phyloP scores from a whole-genome alignment of 2,797 vertebrate species.

The Pogonophryne albipinna region DNA sequence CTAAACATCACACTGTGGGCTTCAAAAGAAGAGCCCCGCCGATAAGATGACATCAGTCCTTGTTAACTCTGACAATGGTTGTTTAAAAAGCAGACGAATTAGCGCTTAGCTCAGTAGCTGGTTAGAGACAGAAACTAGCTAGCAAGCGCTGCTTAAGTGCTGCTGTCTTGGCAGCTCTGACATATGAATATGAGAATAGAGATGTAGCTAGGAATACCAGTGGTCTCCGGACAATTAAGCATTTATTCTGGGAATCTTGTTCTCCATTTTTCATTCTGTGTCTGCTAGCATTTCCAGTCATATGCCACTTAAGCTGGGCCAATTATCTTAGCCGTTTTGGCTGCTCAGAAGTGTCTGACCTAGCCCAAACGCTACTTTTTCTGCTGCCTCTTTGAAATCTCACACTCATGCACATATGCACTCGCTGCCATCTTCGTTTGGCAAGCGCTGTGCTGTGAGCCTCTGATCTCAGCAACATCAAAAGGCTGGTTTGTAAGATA shows the following conservation, averaged over 20 bases:
- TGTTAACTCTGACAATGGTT: conserved; percentile 57
- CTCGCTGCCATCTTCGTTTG: conserved; percentile 89
- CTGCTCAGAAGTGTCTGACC: conserved; percentile 88
- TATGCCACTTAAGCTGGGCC: conserved; percentile 91
- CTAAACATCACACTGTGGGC: conserved; percentile 64
- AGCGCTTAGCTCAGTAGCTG: conserved; percentile 19
- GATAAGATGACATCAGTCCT: conserved; percentile 68
- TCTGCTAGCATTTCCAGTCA: conserved; percentile 83
- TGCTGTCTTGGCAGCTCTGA: conserved; percentile 35
- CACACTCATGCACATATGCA: conserved; percentile 86
- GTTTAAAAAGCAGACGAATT: conserved; percentile 42
- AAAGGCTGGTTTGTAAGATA: conserved; percentile 97
- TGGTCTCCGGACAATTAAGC: conserved; percentile 72
- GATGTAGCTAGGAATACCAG: conserved; percentile 44
- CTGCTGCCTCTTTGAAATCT: conserved; percentile 91
- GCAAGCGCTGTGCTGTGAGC: conserved; percentile 88
- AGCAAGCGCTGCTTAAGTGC: conserved; percentile 19
- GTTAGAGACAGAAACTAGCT: conserved; percentile 4
- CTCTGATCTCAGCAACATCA: conserved; percentile 94
- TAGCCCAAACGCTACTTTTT: conserved; percentile 90
- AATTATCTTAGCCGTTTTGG: conserved; percentile 92
- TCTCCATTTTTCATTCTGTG: conserved; percentile 65
- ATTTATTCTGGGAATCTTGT: conserved; percentile 71
- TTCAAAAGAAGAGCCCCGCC: conserved; percentile 65
- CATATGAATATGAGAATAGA: conserved; percentile 53